phyloP scores from a whole-genome alignment of 1,140 invertebrate species.

The Macrotrachela quadricornifera region DNA sequence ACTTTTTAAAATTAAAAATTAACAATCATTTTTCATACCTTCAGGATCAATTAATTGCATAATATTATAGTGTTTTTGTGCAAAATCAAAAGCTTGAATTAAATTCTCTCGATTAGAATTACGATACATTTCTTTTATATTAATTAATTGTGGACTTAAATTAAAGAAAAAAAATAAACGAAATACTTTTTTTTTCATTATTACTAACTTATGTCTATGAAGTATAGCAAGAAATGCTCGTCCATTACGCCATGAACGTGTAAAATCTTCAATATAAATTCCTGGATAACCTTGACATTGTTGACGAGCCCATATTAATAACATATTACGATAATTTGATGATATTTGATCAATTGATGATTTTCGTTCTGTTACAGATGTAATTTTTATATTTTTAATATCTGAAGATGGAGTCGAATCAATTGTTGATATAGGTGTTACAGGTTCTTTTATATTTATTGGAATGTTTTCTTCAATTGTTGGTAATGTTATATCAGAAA shows the following conservation, averaged over 20 bases:
- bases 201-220: constrained; percentile 59
- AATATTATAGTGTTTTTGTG: constrained; percentile 89
- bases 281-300: constrained; percentile 62
- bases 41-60: constrained; percentile 91
- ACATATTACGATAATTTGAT: no score
- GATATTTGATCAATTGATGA: no score
- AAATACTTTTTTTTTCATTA: background rate
- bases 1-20: no score
- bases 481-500: no score
- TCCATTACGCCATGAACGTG: constrained; percentile 85
- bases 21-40: constrained; percentile 36
- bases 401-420: no score
- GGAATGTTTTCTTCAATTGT: no score
- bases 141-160: constrained; percentile 70
- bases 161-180: background rate
- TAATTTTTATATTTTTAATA: no score
- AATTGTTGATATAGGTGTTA: no score
- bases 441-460: no score
- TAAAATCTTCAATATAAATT: constrained; percentile 81
- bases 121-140: constrained; percentile 53
- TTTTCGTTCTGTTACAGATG: no score
- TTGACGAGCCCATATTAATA: no score
- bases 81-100: constrained; percentile 77
- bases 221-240: constrained; percentile 93
- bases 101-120: constrained; percentile 67